These are phyloP conservation scores for Brachionus rubens DNA, from an alignment of 1,140 invertebrate genomes.

Conservation along the genomic window DNA sequence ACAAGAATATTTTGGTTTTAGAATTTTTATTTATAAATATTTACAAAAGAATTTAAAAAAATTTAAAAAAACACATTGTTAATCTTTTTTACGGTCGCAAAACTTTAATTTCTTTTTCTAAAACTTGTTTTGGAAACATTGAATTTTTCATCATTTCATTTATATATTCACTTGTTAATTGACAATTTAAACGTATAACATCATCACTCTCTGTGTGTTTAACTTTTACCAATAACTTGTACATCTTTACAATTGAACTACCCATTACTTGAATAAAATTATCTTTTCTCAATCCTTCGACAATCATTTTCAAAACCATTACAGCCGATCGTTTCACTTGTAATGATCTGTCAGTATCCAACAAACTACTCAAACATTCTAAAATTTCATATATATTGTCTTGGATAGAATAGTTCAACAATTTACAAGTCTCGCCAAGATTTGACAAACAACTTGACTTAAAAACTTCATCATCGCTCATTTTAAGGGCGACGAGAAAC, in stretches of 20 bases:
- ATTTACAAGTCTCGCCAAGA: conserved; percentile 75
- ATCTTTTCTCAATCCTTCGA: conserved; percentile 71
- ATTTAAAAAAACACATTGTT: no score
- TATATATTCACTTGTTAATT: conserved; percentile 73
- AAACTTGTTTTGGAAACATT: conserved; percentile 22
- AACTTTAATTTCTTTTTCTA: conserved; percentile 46
- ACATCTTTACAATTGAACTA: conserved; percentile 66
- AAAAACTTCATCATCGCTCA: conserved; percentile 67
- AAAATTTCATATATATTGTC: conserved; percentile 72
- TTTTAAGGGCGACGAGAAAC: conserved; percentile 70
- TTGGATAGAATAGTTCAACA: conserved; percentile 72
- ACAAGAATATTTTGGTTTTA: no score
- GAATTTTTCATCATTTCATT: conserved; percentile 62
- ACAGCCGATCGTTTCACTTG: conserved; percentile 76
- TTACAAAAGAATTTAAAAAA: not conserved
- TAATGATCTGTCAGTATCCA: conserved; percentile 68
- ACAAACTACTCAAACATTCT: conserved; percentile 67
- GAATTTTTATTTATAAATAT: not conserved
- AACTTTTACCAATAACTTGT: conserved; percentile 68
- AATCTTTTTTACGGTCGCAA: not conserved
- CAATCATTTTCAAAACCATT: conserved; percentile 69
- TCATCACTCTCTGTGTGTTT: conserved; percentile 69
- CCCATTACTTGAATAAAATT: conserved; percentile 66
- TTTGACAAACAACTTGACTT: conserved; percentile 78
- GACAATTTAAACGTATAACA: conserved; percentile 69